Evolutionary conservation across 2,797 vertebrate genomes (phyloP), one percentile per base, ranked within the genome.

Genomic region (Epinephelus malabaricus): DNA sequence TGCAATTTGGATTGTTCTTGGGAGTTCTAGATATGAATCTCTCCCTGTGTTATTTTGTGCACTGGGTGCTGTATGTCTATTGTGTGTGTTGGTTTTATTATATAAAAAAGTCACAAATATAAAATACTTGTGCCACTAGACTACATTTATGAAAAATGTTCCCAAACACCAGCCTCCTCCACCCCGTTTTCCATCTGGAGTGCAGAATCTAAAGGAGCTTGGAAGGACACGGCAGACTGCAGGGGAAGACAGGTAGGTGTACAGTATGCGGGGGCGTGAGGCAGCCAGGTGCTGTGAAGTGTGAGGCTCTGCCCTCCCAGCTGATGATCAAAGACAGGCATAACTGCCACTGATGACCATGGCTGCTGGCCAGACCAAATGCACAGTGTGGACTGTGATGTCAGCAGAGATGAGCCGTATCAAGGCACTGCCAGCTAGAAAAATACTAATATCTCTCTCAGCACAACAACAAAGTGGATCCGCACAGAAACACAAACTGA

Each of bases 261-360:
- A 56, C n/a, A 27, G 56, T 62, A 75, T 73, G 84, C 69, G n/a
- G 64, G 64, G 79, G 88, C 49, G 73, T 77, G 86, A 86, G 78
- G 91, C 64, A 73, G 77, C 76, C 92, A 94, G 90, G 91, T 93
- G 93, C 92, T 87, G 76, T 89, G 92, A 91, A 94, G 93, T 90
- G 86, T 88, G 90, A 86, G 83, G 81, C 84, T 87, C 82, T 86
- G 86, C 87, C 90, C 89, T 88, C 88, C 83, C 89, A 69, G 86
- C 83, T 83, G 87, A 92, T 94, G 94, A 95, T 95, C 93, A 96
- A 95, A 95, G 93, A 90, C 67, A 38, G 83, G 54, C 79, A 60
- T 92, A 90, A 92, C 85, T 55, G 85, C 85, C 72, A 23, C 78
- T 83, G 90, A 94, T 88, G 85, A 89, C 85, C 70, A 8, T 91